Base-by-base conservation (phyloP, 2,888 invertebrate species). In the Gastrophysa polygoni region DNA sequence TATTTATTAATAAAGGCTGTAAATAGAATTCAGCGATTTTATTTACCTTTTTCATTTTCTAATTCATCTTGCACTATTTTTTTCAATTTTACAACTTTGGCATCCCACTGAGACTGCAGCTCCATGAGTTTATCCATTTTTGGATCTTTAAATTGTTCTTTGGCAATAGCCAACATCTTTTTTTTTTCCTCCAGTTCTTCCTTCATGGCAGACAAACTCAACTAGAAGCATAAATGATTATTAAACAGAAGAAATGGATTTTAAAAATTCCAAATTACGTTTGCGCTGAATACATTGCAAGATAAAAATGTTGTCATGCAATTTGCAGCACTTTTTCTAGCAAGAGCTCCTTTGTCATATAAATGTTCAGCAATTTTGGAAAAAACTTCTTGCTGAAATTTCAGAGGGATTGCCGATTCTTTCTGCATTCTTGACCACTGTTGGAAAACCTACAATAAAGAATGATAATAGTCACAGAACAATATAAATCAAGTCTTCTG, bases 221-320 rank as follows among this genome's bases (percentile, higher is more conserved):
- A 67, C 78, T 73, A 85, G 83, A 69, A 68, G 64, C 51, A 58
- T 56, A 59, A 43, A 20, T 44, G 21, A 7, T 2, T 38, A 18
- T 11, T 7, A 20, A 46, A 34, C 18, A 44, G 16, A 50, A 29
- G 11, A 18, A 50, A 14, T 51, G 43, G 56, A 20, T n/a, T n/a
- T n/a, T n/a, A n/a, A 38, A 20, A 44, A 48, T 28, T 18, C 48
- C 43, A 11, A 11, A 83, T 84, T 72, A 91, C 85, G 82, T 89
- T 89, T 0, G 90, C 88, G n/a, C 92, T 89, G 80, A 90, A 97
- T 3, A 93, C 92, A 83, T 98, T 97, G 68, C 89, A 87, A 78
- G 92, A 89, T 43, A 98, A 82, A 78, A 96, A 90, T 14, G 89
- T 85, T 66, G 90, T 90, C 3, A 94, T 78, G 32, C 94, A 84